Evolutionary conservation across 2,888 invertebrate genomes (phyloP), one percentile per base, ranked within the genome.

Genomic region (Galerucella nymphaeae): DNA sequence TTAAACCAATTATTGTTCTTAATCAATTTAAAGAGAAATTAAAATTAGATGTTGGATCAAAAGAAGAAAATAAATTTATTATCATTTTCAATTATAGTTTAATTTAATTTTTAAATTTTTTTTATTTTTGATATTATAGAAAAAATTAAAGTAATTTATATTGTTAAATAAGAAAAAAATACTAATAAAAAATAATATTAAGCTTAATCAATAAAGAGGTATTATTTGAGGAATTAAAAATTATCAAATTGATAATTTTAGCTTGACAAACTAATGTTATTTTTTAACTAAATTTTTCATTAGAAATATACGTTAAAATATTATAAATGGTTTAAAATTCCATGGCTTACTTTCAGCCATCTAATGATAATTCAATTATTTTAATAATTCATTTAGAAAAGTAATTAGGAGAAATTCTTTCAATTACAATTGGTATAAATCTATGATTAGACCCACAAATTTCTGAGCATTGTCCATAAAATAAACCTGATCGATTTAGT

Each of bases 141-240:
- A 79, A 82, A 84, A 87, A 81, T 82, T 79, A 85, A 79, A 82
- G 84, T 87, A 82, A 85, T 89, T 89, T 86, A 89, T 81, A 79
- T 87, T 85, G 84, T 87, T 88, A 85, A 90, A 88, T 80, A 89
- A 79, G 77, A 89, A 80, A 84, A 89, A 88, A 80, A 86, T 85
- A 66, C 83, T 59, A 71, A 80, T 81, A 82, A 88, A 87, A 67
- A 85, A 76, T 76, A 87, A 72, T 82, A 85, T 86, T 83, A 88
- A 80, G 45, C 76, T 77, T 79, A 88, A 78, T 88, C 89, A 90
- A 77, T 87, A 88, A 85, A 91, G 87, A 8, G 91, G 91, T 53
- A 89, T 88, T 90, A 92, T 91, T 90, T 92, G 92, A 71, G 91
- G 91, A 0, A 92, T 91, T 86, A 90, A 91, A 90, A 89, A 89